Evolutionary conservation across 1,140 invertebrate species (phyloP), one percentile per base, ranked within the genome.

Genomic region (Formica selysi): DNA sequence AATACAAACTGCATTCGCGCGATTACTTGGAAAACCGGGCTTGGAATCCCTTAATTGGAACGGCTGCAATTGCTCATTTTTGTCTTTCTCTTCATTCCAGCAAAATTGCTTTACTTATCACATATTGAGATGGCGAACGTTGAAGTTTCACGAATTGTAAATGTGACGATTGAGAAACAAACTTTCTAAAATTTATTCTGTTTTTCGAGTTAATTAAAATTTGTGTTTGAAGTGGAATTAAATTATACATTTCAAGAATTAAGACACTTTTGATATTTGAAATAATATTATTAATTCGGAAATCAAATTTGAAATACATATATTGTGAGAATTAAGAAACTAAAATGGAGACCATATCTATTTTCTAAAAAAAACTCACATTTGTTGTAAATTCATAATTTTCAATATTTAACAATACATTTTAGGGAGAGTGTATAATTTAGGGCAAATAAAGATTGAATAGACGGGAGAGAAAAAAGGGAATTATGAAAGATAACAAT

Each of bases 1-100:
- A 89, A 89, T 87, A 90, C 57, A 51, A 59, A 48, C 59, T 67
- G 36, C 41, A 22, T 76, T 19, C 74, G 44, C 61, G 29, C 78
- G 87, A 89, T 89, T 73, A 32, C 64, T 57, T 44, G 26, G 38
- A 16, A 57, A 36, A 32, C 32, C 26, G 54, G 48, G 54, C 87
- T 65, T 67, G 22, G 19, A 61, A 44, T 54, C 61, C 79, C 71
- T 86, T 90, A 76, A 36, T 57, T 44, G 22, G 16, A 19, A 32
- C 32, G 8, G 13, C 38, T 3, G 8, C 51, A 64, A 81, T 70
- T 61, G 16, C 54, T 36, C 11, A 57, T 26, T 81, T 81, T 73
- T 61, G 0, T 26, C 32, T 3, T 13, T 38, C 32, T 54, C 38
- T 29, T 59, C 2, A 8, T n/a, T 16, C 1, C 2, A 13, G 6